Evolutionary conservation across 2,888 invertebrate genomes (phyloP).

Genomic region (Ectemnius lituratus): DNA sequence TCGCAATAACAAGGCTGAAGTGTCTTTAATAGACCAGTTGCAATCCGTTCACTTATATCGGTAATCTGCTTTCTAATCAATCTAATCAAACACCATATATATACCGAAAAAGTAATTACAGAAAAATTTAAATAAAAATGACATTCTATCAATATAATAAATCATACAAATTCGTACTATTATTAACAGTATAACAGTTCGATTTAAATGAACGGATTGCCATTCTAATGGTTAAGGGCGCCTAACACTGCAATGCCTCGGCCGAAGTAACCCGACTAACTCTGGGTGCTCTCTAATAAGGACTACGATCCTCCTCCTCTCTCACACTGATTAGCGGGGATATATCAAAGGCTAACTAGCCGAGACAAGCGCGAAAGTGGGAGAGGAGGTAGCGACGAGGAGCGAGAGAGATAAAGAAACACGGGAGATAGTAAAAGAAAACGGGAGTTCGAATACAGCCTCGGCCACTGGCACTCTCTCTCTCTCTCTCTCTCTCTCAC

Average conservation of each 20-base stretch:
- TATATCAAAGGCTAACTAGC: too few relatives aligned
- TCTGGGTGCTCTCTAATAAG: conserved; percentile 25
- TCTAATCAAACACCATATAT: too few relatives aligned
- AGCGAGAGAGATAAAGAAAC: not conserved
- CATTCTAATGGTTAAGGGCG: too few relatives aligned
- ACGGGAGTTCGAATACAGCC: not conserved
- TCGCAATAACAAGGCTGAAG: too few relatives aligned
- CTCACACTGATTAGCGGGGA: not conserved
- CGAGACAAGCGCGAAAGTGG: too few relatives aligned
- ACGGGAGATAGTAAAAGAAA: conserved; percentile 13
- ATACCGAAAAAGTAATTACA: too few relatives aligned
- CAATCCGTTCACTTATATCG: not conserved
- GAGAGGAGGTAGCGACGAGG: not conserved
- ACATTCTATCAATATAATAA: too few relatives aligned
- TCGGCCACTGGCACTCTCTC: not conserved
- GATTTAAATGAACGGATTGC: too few relatives aligned
- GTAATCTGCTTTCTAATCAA: too few relatives aligned
- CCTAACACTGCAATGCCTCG: conserved; percentile 18
- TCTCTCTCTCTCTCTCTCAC: too few relatives aligned
- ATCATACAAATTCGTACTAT: too few relatives aligned
- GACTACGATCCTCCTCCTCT: conserved; percentile 11
- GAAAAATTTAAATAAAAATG: too few relatives aligned
- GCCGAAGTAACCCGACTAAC: conserved; percentile 31
- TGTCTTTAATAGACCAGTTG: not conserved
- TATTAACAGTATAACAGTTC: not conserved